Base-by-base conservation (phyloP, 64 coral and sea anemone species). In the Montipora sp. region DNA sequence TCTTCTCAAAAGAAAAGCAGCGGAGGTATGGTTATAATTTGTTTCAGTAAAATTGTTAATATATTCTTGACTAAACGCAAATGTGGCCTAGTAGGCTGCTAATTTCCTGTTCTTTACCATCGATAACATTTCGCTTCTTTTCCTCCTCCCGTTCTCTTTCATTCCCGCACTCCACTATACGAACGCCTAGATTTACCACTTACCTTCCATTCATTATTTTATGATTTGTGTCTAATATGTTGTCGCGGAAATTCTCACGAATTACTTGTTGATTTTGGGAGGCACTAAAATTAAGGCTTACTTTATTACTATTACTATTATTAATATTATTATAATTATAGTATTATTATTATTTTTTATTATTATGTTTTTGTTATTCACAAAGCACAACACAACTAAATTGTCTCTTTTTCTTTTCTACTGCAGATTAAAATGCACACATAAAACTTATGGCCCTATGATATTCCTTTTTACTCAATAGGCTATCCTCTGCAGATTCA, bases 401-500 rank as follows among this genome's bases (percentile, higher is more conserved):
- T 68, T 68, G 65, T 68, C 3, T 68, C 65, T 68, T 18, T 24
- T 73, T 73, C 21, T 73, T 73, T 73, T 63, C 21, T 73, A 73
- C 4, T 73, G 70, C 19, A 73, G n/a, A 21, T 24, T 23, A 7
- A 73, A 73, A 73, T 73, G 70, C 70, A 23, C n/a, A 73, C 21
- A 63, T 15, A 63, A 63, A 63, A 63, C 59, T 63, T 63, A 15
- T 71, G 18, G 67, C 5, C n/a, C 20, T 71, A 22, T 6, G 13
- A 63, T 63, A 7, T 63, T 63, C 9, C 67, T 71, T 21, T 71
- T 63, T 63, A 23, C 67, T 5, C 18, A 71, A n/a, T 8, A 91
- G 65, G 78, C 89, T 49, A 91, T n/a, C 55, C 61, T 91, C 4
- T 45, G 48, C 46, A 81, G 78, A 69, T 74, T 91, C 55, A 91